These are phyloP conservation scores for Pelecanus crispus DNA, from an alignment of 2,113 vertebrate species.

Conservation along the genomic window DNA sequence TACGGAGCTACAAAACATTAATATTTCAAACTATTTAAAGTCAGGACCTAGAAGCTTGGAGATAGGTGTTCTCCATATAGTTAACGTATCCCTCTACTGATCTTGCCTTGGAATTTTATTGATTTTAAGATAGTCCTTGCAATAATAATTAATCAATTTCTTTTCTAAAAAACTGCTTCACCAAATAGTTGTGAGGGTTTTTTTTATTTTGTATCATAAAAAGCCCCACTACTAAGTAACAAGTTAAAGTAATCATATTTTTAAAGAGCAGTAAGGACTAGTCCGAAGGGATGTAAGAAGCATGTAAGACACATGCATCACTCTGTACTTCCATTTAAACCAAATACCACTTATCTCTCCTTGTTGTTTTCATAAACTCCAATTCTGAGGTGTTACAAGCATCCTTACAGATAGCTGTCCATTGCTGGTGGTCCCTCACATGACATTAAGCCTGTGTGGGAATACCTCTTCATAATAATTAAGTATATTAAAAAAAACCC, in stretches of 20 bases:
- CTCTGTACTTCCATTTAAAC: background rate
- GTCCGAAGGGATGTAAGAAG: background rate
- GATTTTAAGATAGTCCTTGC: background rate
- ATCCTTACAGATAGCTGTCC: background rate
- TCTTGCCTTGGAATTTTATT: background rate
- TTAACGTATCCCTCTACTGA: background rate
- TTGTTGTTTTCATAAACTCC: background rate
- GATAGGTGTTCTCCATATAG: background rate
- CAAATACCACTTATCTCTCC: background rate
- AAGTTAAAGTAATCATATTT: background rate
- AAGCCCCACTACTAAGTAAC: background rate
- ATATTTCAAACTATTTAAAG: background rate
- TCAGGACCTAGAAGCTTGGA: background rate
- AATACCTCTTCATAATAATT: background rate
- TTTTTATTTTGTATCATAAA: background rate
- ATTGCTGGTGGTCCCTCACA: background rate
- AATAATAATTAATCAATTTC: background rate
- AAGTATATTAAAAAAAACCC: background rate
- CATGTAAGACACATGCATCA: background rate
- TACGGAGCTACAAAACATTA: background rate
- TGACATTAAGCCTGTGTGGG: background rate
- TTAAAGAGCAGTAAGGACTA: background rate
- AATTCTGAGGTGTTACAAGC: background rate
- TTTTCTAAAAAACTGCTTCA: background rate
- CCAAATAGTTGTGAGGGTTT: background rate